These are phyloP conservation scores for Celastrina argiolus DNA, from an alignment of 2,888 invertebrate species.

Conservation along the genomic window DNA sequence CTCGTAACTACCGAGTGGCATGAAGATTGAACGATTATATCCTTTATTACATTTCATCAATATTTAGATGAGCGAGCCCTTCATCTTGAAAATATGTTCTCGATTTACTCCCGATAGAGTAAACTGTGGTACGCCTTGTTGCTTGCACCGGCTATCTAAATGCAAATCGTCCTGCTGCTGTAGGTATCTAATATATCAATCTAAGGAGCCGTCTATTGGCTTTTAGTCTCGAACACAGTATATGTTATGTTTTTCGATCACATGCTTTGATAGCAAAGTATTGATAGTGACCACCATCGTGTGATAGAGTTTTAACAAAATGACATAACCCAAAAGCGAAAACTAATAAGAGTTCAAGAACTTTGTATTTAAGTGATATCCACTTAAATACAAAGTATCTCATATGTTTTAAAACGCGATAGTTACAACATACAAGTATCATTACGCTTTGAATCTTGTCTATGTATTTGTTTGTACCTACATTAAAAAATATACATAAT, in stretches of 20 bases:
- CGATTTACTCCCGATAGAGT: constrained; percentile 69
- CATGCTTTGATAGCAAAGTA: neutral
- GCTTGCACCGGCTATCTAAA: constrained; percentile 63
- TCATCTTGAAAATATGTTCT: constrained; percentile 27
- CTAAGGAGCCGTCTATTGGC: constrained; percentile 48
- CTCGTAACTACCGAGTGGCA: constrained; percentile 9
- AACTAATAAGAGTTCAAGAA: neutral
- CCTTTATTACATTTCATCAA: constrained; percentile 18
- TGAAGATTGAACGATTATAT: constrained; percentile 16
- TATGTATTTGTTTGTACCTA: too few relatives aligned
- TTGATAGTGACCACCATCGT: constrained; percentile 26
- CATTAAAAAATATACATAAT: neutral
- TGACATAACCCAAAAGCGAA: neutral
- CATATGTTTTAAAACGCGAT: too few relatives aligned
- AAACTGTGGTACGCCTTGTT: constrained; percentile 40
- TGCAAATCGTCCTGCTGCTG: constrained; percentile 76
- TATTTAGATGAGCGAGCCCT: constrained; percentile 4
- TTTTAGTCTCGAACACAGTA: constrained; percentile 40
- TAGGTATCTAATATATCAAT: constrained; percentile 74
- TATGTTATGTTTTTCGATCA: constrained; percentile 1
- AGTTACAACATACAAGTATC: too few relatives aligned
- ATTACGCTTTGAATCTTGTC: neutral
- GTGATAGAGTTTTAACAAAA: neutral
- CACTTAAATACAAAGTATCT: too few relatives aligned
- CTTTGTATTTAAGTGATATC: too few relatives aligned